Evolutionary conservation across 2,797 vertebrate species (phyloP).

Genomic region (Sebastes trivittatus): DNA sequence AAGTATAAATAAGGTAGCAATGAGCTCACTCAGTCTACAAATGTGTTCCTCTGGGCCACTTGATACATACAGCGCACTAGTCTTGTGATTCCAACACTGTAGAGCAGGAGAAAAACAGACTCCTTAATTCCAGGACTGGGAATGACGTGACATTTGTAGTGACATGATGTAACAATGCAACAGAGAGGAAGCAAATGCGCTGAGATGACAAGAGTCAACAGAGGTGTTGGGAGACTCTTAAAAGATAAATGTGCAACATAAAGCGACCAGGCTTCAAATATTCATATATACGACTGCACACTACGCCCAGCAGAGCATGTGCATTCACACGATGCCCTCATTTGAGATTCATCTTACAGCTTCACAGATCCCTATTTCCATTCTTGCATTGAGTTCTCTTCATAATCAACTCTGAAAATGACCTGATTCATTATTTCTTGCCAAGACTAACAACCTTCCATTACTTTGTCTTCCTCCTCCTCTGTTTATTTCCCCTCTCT

Average conservation of each 20-base stretch:
- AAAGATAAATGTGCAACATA: conserved; percentile 31
- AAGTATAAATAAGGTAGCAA: background rate
- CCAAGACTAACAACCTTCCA: background rate
- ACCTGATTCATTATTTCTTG: background rate
- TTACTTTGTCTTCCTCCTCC: background rate
- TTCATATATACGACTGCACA: background rate
- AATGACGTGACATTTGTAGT: conserved; percentile 11
- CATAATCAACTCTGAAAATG: conserved; percentile 6
- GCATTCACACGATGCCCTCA: conserved; percentile 1
- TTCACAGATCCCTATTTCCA: background rate
- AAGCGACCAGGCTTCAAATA: conserved; percentile 1
- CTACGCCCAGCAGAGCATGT: background rate
- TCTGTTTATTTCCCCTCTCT: conserved; percentile 32
- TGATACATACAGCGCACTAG: background rate
- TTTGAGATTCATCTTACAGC: conserved; percentile 27
- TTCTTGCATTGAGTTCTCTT: conserved; percentile 16
- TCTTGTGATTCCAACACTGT: background rate
- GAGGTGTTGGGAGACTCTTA: background rate
- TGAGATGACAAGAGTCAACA: background rate
- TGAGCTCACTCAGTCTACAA: background rate
- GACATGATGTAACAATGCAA: conserved; percentile 5
- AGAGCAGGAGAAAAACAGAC: background rate
- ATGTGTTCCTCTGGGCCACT: conserved; percentile 1
- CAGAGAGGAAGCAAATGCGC: background rate
- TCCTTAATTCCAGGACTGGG: conserved; percentile 10